phyloP scores from a whole-genome alignment of 2,888 invertebrate genomes.

The Eristalis arbustorum region DNA sequence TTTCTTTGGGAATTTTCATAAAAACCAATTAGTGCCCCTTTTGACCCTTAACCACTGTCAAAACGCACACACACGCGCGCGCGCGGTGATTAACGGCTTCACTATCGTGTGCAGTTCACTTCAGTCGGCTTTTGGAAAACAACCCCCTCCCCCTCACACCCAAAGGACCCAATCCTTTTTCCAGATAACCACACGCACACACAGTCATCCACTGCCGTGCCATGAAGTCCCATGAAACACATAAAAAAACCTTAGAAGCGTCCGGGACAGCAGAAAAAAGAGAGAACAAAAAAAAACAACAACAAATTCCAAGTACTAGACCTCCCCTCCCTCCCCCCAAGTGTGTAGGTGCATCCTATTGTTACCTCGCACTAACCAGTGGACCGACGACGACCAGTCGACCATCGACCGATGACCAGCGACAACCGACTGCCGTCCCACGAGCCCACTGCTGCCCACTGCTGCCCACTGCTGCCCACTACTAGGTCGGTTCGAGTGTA shows the following conservation, averaged over 20 bases:
- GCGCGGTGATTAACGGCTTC: constrained; percentile 55
- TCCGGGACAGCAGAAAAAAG: background rate
- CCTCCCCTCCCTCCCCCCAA: too few relatives aligned
- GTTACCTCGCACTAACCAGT: constrained; percentile 53
- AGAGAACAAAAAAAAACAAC: constrained; percentile 24
- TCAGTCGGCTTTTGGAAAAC: constrained; percentile 16
- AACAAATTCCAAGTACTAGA: background rate
- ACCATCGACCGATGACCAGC: background rate
- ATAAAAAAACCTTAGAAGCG: constrained; percentile 9
- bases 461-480: too few relatives aligned
- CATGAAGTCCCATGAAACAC: constrained; percentile 18
- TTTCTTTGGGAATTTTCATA: constrained; percentile 28
- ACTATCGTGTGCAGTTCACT: constrained; percentile 21
- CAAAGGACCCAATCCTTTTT: constrained; percentile 47
- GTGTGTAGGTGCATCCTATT: constrained; percentile 57
- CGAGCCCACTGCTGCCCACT: too few relatives aligned
- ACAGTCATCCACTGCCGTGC: background rate
- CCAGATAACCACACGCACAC: constrained; percentile 30
- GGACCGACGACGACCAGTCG: too few relatives aligned
- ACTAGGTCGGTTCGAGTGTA: constrained; percentile 72
- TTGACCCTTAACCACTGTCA: constrained; percentile 18
- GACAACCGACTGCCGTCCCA: constrained; percentile 13
- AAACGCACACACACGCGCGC: background rate
- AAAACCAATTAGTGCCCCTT: constrained; percentile 56
- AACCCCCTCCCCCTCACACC: background rate